A percentile compares a stretch with the other conserved stretches of the same genome.
Conservation (phyloP, 2,888 invertebrate genomes). For the Nymphalis c-album region DNA sequence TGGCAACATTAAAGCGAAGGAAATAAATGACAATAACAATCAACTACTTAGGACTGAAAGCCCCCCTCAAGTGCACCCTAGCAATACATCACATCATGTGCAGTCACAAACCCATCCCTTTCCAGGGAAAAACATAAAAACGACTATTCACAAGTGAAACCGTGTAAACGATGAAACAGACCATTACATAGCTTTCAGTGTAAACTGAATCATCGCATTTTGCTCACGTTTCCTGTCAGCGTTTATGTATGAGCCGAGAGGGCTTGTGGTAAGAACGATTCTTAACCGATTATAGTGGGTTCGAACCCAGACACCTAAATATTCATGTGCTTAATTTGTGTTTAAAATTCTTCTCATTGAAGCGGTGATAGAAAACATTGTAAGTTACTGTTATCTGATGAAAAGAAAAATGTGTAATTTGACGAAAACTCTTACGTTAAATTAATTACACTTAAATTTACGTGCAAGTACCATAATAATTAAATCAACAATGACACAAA, state of each 20-base stretch:
- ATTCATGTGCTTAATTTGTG: too few species aligned
- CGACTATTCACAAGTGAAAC: slow-evolving; percentile 24
- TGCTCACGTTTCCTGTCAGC: slow-evolving; percentile 4
- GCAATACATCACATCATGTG: slow-evolving; percentile 56
- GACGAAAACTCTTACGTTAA: too few species aligned
- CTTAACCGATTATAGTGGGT: too few species aligned
- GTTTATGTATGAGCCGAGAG: background rate
- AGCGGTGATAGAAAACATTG: too few species aligned
- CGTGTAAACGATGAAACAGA: slow-evolving; percentile 23
- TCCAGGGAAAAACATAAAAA: slow-evolving; percentile 30
- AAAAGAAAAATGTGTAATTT: too few species aligned
- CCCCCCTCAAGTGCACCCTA: slow-evolving; percentile 45
- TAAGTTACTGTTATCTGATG: too few species aligned
- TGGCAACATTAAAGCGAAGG: slow-evolving; percentile 36
- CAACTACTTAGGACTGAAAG: slow-evolving; percentile 42
- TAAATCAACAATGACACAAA: too few species aligned
- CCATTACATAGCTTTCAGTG: slow-evolving; percentile 18
- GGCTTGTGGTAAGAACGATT: too few species aligned
- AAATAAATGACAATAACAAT: slow-evolving; percentile 47
- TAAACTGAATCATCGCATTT: slow-evolving; percentile 7
- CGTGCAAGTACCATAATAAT: too few species aligned
- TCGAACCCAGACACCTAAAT: too few species aligned
- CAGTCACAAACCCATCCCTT: slow-evolving; percentile 43
- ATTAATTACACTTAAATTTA: too few species aligned
- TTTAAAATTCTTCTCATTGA: too few species aligned